Evolutionary conservation across 2,113 vertebrate species (phyloP).

Genomic region (Protobothrops flavoviridis): DNA sequence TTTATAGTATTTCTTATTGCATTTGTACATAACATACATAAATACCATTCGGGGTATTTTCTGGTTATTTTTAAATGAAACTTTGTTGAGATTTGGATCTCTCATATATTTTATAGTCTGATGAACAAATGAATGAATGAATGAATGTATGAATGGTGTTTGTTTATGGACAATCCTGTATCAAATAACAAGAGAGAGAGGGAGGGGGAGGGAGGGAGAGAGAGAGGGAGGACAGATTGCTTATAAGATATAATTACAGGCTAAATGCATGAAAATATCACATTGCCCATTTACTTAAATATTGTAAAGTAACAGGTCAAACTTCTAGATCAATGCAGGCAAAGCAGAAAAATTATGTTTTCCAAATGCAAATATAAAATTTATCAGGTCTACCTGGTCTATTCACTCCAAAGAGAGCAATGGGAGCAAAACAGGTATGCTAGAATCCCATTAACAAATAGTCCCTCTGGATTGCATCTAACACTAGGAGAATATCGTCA

Average conservation of each 20-base stretch:
- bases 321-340: not conserved
- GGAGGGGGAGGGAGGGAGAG: not conserved
- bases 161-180: not conserved
- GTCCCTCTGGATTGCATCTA: not conserved
- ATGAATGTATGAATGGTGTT: not conserved
- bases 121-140: not conserved
- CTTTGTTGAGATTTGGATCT: not conserved
- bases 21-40: not conserved
- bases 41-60: not conserved
- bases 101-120: not conserved
- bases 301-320: not conserved
- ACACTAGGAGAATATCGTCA: not conserved
- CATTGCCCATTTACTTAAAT: not conserved
- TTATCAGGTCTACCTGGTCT: not conserved
- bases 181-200: not conserved
- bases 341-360: not conserved
- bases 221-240: not conserved
- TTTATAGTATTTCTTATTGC: not conserved
- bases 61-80: not conserved
- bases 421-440: not conserved
- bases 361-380: not conserved
- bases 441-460: not conserved
- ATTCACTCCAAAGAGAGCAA: not conserved
- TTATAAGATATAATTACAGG: not conserved
- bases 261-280: not conserved